Base-by-base conservation (phyloP, 2,888 invertebrate genomes). In the Malachius bipustulatus region DNA sequence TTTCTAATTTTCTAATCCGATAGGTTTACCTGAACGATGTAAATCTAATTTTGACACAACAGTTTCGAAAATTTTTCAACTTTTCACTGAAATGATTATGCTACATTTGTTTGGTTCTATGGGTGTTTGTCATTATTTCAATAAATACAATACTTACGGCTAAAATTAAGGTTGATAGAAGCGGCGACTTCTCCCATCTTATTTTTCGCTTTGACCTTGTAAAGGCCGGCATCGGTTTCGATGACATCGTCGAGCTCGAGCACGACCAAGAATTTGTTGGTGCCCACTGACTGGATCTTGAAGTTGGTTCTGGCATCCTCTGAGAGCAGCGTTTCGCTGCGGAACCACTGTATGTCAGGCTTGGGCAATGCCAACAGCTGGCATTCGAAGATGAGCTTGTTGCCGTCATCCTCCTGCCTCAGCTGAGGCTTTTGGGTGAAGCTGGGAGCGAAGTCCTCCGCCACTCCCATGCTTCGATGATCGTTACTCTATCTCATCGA, bases 391-490 rank as follows among this genome's bases (percentile, higher is more conserved):
- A 93, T 78, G 59, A 93, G 76, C 59, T 87, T 81, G 70, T 91
- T 91, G 55, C 91, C 91, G 62, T 91, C 91, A 63, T 91, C 91
- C 63, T 94, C 94, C 65, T 96, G 93, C 50, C 91, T 76, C 55
- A 96, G 77, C 66, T 89, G 88, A 48, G 94, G 94, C 79, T 94
- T 94, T 71, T 93, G 90, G 51, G 90, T 89, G 74, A 96, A 94
- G 76, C 91, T 93, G 66, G 94, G 94, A 70, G 94, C 91, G 71
- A 90, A 84, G 69, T 91, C 90, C 67, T 91, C 91, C 62, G 81
- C 75, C 68, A 82, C 80, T 74, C 83, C 83, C 82, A 84, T 84
- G 53, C 57, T 61, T 51, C n/a, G n/a, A n/a, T n/a, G n/a, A n/a
- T 49, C 35, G 44, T 32, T 43, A 37, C 48, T 49, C 48, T 39